phyloP scores from a whole-genome alignment of 1,140 invertebrate species.

The Apis cerana region DNA sequence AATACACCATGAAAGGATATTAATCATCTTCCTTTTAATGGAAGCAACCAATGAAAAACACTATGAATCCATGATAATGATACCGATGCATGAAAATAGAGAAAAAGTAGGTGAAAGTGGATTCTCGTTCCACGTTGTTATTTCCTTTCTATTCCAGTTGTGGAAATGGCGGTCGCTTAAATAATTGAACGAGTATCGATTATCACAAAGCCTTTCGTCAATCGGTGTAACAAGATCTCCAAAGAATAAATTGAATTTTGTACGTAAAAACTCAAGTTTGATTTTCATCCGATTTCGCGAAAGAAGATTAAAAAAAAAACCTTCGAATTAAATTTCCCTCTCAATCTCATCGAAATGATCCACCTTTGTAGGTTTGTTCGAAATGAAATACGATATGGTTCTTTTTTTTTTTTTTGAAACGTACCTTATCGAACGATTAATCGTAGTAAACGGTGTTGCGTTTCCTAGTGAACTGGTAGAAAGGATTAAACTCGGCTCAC shows the following conservation, averaged over 20 bases:
- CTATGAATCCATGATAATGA: not conserved
- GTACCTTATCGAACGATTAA: not conserved
- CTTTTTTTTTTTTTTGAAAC: not conserved
- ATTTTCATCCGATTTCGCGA: too few relatives aligned
- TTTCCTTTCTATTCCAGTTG: not conserved
- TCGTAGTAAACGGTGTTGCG: not conserved
- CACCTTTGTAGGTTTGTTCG: too few relatives aligned
- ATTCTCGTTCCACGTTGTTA: not conserved
- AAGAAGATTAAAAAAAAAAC: too few relatives aligned
- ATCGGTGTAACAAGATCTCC: not conserved
- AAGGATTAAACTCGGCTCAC: conserved; percentile 32
- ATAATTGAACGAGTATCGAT: conserved; percentile 34
- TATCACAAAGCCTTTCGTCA: not conserved
- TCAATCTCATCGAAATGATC: too few relatives aligned
- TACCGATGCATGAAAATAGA: not conserved
- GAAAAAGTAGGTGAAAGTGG: conserved; percentile 36
- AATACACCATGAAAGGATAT: too few relatives aligned
- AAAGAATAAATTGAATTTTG: too few relatives aligned
- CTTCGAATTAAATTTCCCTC: too few relatives aligned
- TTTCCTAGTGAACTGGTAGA: conserved; percentile 2
- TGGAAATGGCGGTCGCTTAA: not conserved
- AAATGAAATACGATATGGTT: too few relatives aligned
- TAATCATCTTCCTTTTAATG: too few relatives aligned
- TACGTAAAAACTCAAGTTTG: too few relatives aligned
- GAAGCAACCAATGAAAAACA: too few relatives aligned